phyloP scores from a whole-genome alignment of 2,888 invertebrate species.

The Notocelia uddmanniana region DNA sequence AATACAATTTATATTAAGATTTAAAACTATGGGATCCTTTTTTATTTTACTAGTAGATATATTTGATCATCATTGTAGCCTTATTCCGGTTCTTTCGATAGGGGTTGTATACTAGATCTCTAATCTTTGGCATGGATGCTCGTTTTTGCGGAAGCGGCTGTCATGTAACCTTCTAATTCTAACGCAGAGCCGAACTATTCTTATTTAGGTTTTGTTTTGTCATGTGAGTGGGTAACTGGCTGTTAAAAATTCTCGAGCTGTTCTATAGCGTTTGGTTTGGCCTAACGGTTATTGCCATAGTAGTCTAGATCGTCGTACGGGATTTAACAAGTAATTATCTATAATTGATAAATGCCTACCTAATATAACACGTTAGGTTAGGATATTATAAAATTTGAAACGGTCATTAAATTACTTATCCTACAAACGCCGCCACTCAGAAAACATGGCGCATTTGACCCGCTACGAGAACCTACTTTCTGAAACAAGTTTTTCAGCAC shows the following conservation, averaged over 20 bases:
- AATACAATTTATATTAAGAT: not conserved
- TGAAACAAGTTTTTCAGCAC: constrained; percentile 61
- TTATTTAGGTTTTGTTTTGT: too few relatives aligned
- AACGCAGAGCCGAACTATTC: too few relatives aligned
- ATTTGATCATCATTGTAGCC: too few relatives aligned
- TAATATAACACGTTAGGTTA: too few relatives aligned
- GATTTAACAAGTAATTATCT: not conserved
- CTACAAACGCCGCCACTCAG: constrained; percentile 48
- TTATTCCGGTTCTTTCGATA: too few relatives aligned
- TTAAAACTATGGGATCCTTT: too few relatives aligned
- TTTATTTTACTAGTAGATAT: too few relatives aligned
- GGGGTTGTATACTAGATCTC: too few relatives aligned
- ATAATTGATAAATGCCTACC: too few relatives aligned
- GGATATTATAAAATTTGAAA: constrained; percentile 5
- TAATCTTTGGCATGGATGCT: too few relatives aligned
- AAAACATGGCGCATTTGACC: constrained; percentile 63
- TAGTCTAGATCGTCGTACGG: not conserved
- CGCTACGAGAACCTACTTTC: constrained; percentile 56
- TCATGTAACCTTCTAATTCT: too few relatives aligned
- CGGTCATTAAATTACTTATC: constrained; percentile 44
- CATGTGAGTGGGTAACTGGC: not conserved
- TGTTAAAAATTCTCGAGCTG: not conserved
- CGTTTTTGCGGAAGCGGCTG: too few relatives aligned
- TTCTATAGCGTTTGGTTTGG: not conserved
- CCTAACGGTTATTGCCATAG: not conserved